Evolutionary conservation across 1,140 invertebrate species (phyloP).

Genomic region (Macrobrachium rosenbergii): DNA sequence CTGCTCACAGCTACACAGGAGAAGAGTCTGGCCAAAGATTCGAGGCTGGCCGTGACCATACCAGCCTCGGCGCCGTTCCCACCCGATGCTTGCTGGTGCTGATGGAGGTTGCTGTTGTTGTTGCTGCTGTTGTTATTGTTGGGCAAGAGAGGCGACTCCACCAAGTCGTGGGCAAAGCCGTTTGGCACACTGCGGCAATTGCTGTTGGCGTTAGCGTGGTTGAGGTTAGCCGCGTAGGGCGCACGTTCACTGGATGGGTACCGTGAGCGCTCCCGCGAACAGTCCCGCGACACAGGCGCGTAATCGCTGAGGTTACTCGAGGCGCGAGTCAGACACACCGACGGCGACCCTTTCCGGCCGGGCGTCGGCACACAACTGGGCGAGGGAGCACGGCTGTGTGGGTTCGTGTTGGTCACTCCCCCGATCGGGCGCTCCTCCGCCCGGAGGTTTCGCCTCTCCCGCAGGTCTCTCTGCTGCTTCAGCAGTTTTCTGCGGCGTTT

Average conservation of each 20-base stretch:
- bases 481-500: conserved; percentile 44
- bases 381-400: not conserved
- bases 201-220: conserved; percentile 14
- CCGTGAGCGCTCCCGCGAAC: conserved; percentile 6
- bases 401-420: not conserved
- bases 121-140: not conserved
- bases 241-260: not conserved
- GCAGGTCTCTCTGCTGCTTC: conserved; percentile 44
- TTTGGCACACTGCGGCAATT: not conserved
- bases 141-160: no score
- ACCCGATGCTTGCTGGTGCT: no score
- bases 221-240: not conserved
- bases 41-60: conserved; percentile 57
- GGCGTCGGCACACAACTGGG: conserved; percentile 25
- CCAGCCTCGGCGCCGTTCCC: conserved; percentile 50
- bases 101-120: no score
- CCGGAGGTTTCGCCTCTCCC: conserved; percentile 13
- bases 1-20: conserved; percentile 52
- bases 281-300: conserved; percentile 33
- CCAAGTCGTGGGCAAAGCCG: no score
- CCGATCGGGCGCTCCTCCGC: not conserved
- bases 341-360: conserved; percentile 13
- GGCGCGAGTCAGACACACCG: conserved; percentile 30
- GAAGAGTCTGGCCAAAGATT: conserved; percentile 51
- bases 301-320: conserved; percentile 37